phyloP scores from a whole-genome alignment of 2,797 vertebrate genomes.

The Sebastolobus alascanus region DNA sequence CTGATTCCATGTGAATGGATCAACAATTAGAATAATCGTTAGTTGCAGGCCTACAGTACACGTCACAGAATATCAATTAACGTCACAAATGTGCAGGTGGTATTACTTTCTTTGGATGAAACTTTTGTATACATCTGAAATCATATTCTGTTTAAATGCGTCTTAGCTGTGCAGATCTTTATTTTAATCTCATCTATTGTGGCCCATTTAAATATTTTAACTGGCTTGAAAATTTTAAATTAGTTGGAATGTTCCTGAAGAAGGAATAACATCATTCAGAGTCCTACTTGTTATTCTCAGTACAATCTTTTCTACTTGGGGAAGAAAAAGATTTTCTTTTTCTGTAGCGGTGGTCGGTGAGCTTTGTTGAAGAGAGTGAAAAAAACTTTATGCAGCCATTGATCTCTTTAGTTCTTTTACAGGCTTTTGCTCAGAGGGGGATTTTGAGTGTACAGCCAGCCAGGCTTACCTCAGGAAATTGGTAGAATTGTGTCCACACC shows the following conservation, averaged over 20 bases:
- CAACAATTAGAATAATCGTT: background rate
- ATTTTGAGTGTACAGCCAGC: background rate
- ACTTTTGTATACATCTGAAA: background rate
- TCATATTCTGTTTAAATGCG: background rate
- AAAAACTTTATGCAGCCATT: background rate
- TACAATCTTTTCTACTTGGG: background rate
- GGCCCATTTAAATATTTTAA: background rate
- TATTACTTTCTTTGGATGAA: background rate
- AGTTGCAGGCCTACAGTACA: too few relatives aligned
- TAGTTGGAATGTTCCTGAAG: background rate
- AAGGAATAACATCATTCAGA: background rate
- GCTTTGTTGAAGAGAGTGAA: background rate
- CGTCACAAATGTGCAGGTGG: too few relatives aligned
- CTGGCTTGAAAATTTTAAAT: background rate
- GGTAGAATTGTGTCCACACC: background rate
- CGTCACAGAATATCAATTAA: background rate
- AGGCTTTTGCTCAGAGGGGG: background rate
- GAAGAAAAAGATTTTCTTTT: background rate
- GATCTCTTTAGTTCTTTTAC: background rate
- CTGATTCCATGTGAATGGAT: too few relatives aligned
- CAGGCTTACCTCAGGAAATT: slow-evolving; percentile 28
- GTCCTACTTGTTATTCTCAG: background rate
- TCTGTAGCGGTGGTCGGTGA: background rate
- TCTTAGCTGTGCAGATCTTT: background rate
- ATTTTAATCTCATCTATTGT: background rate